Base-by-base conservation (phyloP, 1,140 invertebrate genomes). In the Bursaphelenchus mucronatus region DNA sequence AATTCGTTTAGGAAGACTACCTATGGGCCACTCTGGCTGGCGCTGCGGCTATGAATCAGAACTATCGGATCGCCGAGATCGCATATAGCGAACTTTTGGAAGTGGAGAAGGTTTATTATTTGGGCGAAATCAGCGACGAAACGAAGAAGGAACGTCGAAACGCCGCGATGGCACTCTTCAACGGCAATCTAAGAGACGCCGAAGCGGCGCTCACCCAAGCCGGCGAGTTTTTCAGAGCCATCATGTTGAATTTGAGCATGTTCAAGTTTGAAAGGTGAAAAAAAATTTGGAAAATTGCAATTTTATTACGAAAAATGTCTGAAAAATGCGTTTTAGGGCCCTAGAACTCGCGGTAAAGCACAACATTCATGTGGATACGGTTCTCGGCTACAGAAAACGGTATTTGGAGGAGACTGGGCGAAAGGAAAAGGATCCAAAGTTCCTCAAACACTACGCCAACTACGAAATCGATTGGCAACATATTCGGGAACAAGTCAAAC, bases 11-110 rank as follows among this genome's bases (percentile, higher is more conserved):
- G 86, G 89, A 91, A 75, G 88, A 90, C 69, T 87, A 86, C 44
- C 81, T 94, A 15, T 96, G 93, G 92, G 89, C 91, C 0, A 90
- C 89, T 74, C 84, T 95, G 67, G 92, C 92, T 3, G 90, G 89
- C 0, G 85, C 94, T 82, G 88, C 92, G 11, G 88, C 88, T 54
- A 87, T 89, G 70, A 86, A 86, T 51, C 89, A 88, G 77, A 86
- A 91, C 71, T 82, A 94, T 21, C 86, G 88, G 47, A 88, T 90
- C 40, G 91, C 92, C 1, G 92, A 95, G 85, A 88, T 94, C 79
- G 90, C 91, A 9, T 97, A 93, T 83, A 89, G 91, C n/a, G 88
- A 90, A 21, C 90, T 96, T 61, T 87, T 88, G 67, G 88, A 91
- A 78, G 85, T 87, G 52, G 91, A 95, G 75, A 94, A 94, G 87